Evolutionary conservation across 2,113 vertebrate genomes (phyloP), one percentile per base, ranked within the genome.

Genomic region (Eolophus roseicapilla): DNA sequence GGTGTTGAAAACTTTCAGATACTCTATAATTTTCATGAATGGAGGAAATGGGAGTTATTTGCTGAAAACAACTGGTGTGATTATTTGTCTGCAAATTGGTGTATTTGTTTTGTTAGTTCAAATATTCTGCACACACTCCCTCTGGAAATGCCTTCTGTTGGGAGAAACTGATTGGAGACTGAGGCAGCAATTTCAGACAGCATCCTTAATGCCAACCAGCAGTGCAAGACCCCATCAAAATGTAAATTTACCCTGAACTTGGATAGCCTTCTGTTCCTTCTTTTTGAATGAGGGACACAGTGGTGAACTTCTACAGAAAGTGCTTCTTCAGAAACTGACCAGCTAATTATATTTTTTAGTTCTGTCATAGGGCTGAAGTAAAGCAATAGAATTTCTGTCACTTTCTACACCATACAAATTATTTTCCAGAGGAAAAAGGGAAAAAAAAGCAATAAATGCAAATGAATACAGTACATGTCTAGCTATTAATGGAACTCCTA

Each of bases 221-320:
- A 91, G 75, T 77, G 60, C 67, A 90, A 91, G 87, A 90, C 52
- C 65, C 59, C 37, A 92, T 94, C 78, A 95, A 94, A 92, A 88
- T 92, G 67, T 82, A 95, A 94, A 95, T 95, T 71, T 57, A 52
- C 76, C 70, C 74, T 94, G 87, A 82, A 87, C 75, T 82, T 85
- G 70, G 19, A 41, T 91, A 91, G 60, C 78, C 60, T 95, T 88
- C 76, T 83, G 55, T 52, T 92, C 91, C 82, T 84, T 93, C 80
- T 17, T 84, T 82, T 86, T n/a, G 43, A 73, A 69, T 47, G 13
- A 92, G 50, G 21, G 68, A 92, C 49, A 52, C 9, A 76, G 70
- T 0, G 0, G 9, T 90, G 78, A 49, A 65, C 81, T 86, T 88
- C 10, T 21, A 57, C 24, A 65, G 35, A 57, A 80, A 49, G n/a